These are phyloP conservation scores for Agrotis puta DNA, from an alignment of 2,888 invertebrate species.

Conservation along the genomic window DNA sequence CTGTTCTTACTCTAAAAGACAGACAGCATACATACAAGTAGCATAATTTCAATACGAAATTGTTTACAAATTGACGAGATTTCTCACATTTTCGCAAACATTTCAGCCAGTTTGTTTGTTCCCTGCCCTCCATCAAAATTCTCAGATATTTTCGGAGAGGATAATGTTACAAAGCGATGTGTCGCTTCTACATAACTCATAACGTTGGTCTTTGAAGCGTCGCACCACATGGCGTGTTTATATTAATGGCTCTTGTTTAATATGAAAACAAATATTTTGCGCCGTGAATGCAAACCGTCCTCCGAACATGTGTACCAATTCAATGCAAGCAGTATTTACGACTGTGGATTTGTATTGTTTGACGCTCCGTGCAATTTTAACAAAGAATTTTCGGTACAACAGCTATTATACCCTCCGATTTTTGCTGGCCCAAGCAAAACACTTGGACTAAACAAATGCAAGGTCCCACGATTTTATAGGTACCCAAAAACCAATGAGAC, in stretches of 20 bases:
- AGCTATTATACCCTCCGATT: slow-evolving; percentile 5
- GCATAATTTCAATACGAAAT: background rate
- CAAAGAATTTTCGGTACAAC: slow-evolving; percentile 9
- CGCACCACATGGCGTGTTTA: slow-evolving; percentile 56
- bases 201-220: slow-evolving; percentile 57
- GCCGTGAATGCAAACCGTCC: slow-evolving; percentile 32
- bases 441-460: slow-evolving; percentile 38
- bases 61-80: slow-evolving; percentile 9
- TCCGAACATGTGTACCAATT: slow-evolving; percentile 31
- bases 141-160: slow-evolving; percentile 44
- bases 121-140: slow-evolving; percentile 39
- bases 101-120: slow-evolving; percentile 11
- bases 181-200: slow-evolving; percentile 58
- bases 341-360: slow-evolving; percentile 27
- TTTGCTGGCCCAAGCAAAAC: slow-evolving; percentile 3
- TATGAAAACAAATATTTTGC: slow-evolving; percentile 62
- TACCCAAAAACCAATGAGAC: slow-evolving; percentile 41
- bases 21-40: background rate
- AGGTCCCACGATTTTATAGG: slow-evolving; percentile 33
- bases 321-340: slow-evolving; percentile 38
- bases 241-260: slow-evolving; percentile 63
- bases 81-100: slow-evolving; percentile 13
- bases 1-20: background rate
- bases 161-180: slow-evolving; percentile 61
- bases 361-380: background rate